phyloP scores from a whole-genome alignment of 92 coral and sea anemone species.

The Hydrozoanthus gracilis region DNA sequence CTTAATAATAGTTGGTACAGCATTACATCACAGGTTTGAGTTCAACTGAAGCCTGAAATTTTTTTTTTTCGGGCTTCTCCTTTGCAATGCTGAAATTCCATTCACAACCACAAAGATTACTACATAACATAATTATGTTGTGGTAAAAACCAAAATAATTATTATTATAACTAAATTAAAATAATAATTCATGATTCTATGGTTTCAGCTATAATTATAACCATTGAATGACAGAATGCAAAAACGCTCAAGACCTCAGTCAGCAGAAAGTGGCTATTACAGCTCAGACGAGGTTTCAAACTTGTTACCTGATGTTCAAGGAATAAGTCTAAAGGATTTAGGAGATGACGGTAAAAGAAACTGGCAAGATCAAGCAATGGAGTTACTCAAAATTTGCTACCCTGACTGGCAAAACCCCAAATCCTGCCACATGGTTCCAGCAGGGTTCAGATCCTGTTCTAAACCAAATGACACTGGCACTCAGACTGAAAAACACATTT shows the following conservation, averaged over 20 bases:
- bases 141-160: no score
- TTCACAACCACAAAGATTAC: no score
- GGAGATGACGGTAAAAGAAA: constrained; percentile 39
- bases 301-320: constrained; percentile 7
- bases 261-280: constrained; percentile 9
- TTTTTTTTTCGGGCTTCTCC: no score
- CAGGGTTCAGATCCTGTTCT: not conserved
- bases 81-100: no score
- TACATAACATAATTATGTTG: no score
- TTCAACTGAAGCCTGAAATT: no score
- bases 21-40: no score
- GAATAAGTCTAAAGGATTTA: not conserved
- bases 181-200: no score
- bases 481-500: constrained; percentile 17
- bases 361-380: constrained; percentile 50
- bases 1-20: no score
- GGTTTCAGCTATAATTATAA: no score
- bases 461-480: not conserved
- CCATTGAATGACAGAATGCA: not conserved
- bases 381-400: not conserved
- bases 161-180: no score
- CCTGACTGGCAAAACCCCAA: constrained; percentile 29
- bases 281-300: not conserved
- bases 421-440: constrained; percentile 31
- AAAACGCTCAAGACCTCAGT: constrained; percentile 23